phyloP scores from a whole-genome alignment of 53 echinoderm and acorn worm genomes.

The Hippasteria phrygiana region DNA sequence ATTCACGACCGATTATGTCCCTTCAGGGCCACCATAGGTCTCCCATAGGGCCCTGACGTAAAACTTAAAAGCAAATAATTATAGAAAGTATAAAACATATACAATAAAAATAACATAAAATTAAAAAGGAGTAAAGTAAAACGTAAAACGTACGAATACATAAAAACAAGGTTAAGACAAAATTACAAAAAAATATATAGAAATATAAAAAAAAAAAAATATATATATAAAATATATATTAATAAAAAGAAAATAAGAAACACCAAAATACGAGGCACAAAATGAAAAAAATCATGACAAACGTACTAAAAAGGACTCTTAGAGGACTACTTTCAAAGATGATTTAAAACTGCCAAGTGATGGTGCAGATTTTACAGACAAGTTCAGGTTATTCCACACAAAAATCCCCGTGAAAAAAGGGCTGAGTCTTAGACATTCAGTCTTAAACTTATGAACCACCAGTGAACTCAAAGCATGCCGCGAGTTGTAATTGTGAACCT shows the following conservation, averaged over 20 bases:
- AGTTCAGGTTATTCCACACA: not conserved
- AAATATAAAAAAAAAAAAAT: no score
- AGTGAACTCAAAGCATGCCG: not conserved
- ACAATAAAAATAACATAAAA: no score
- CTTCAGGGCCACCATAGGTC: no score
- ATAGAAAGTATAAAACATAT: no score
- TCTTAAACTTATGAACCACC: not conserved
- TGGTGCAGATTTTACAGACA: not conserved
- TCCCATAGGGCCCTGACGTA: no score
- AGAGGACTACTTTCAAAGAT: not conserved
- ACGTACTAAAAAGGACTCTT: not conserved
- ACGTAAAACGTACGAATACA: no score
- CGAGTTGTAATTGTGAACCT: not conserved
- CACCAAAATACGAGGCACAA: not conserved
- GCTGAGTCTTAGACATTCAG: not conserved
- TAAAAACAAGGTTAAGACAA: no score
- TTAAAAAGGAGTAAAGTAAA: no score
- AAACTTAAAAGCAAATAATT: no score
- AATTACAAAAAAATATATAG: no score
- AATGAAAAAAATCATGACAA: not conserved
- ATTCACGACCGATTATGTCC: no score
- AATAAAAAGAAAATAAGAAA: not conserved
- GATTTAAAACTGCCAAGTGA: not conserved
- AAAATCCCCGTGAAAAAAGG: not conserved
- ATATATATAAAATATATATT: not conserved